phyloP scores from a whole-genome alignment of 1,140 invertebrate species.

The Brachionus paranguensis region DNA sequence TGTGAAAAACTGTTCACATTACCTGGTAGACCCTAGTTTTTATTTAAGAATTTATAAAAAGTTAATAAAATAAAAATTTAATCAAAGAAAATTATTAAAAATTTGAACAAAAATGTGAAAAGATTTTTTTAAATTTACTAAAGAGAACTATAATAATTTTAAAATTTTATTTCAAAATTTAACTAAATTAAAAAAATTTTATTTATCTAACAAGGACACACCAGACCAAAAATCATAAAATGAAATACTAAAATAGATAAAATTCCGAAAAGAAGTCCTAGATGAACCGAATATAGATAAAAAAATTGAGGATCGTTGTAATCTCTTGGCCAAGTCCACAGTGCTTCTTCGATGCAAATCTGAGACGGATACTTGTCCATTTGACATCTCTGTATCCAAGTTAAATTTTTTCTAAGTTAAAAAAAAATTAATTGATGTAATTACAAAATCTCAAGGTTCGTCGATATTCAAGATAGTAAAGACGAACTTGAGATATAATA shows the following conservation, averaged over 20 bases:
- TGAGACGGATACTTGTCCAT: conserved; percentile 26
- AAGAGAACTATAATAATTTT: no score
- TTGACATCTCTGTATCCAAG: conserved; percentile 9
- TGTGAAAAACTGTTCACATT: no score
- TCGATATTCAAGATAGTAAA: no score
- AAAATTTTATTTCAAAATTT: neutral
- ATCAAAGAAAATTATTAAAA: no score
- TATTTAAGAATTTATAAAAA: no score
- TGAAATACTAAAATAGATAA: conserved; percentile 26
- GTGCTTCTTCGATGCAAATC: conserved; percentile 9
- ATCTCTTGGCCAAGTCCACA: conserved; percentile 39
- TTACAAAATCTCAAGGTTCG: no score
- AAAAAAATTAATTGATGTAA: neutral
- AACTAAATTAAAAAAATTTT: neutral
- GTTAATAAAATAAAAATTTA: no score
- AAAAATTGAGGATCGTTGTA: conserved; percentile 32
- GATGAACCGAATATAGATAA: conserved; percentile 32
- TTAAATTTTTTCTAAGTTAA: conserved; percentile 6
- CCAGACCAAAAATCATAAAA: conserved; percentile 33
- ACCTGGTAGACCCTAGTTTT: no score
- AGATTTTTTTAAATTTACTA: no score
- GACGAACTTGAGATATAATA: no score
- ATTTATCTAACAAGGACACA: conserved; percentile 1
- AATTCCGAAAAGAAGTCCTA: conserved; percentile 15
- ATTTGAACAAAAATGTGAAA: no score